phyloP scores from a whole-genome alignment of 92 coral and sea anemone genomes.

The Bergia sp. region DNA sequence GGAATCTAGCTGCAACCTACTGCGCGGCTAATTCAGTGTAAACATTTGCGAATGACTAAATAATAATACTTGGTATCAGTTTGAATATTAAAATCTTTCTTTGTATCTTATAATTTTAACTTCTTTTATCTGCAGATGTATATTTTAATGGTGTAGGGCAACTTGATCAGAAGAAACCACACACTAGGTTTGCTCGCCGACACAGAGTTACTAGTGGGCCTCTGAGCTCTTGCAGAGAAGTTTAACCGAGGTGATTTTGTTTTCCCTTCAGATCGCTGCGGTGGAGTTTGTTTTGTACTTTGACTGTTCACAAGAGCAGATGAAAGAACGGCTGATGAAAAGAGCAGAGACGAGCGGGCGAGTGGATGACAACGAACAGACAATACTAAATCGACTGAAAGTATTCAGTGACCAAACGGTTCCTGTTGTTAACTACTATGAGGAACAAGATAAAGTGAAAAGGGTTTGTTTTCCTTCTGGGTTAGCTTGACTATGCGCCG shows the following conservation, averaged over 20 bases:
- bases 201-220: not conserved
- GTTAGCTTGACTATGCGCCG: too few species aligned
- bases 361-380: conserved; percentile 88
- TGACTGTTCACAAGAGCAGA: conserved; percentile 84
- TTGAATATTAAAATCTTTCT: too few species aligned
- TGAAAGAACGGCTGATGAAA: conserved; percentile 77
- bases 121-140: too few species aligned
- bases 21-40: too few species aligned
- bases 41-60: too few species aligned
- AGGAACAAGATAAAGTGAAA: conserved; percentile 81
- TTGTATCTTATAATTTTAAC: not conserved
- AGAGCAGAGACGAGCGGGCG: conserved; percentile 94
- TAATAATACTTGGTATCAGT: too few species aligned
- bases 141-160: too few species aligned
- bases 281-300: conserved; percentile 88
- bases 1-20: too few species aligned
- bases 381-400: conserved; percentile 79
- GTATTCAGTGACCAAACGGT: conserved; percentile 82
- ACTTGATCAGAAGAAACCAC: too few species aligned
- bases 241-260: not conserved
- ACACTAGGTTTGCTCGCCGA: too few species aligned
- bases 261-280: conserved; percentile 73
- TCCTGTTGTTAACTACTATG: conserved; percentile 84
- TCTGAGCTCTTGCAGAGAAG: not conserved
- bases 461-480: conserved; percentile 57